A percentile compares a stretch with the other conserved stretches of the same genome.
phyloP scores from a whole-genome alignment of 2,888 invertebrate genomes.

The Xestia ashworthii region DNA sequence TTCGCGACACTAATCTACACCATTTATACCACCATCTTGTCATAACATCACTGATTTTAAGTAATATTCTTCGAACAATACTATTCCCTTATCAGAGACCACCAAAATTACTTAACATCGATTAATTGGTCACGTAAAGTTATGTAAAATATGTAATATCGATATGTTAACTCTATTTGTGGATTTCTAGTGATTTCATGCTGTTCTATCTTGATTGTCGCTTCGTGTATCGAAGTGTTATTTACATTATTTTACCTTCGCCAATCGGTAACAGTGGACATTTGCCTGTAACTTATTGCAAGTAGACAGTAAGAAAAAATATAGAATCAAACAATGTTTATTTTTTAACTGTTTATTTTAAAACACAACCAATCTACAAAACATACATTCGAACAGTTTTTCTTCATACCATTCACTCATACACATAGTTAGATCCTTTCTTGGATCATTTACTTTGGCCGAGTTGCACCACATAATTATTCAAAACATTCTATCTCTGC shows the following conservation, averaged over 20 bases:
- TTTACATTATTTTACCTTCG: not conserved
- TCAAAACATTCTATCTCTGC: not conserved
- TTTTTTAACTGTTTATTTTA: slow-evolving; percentile 2
- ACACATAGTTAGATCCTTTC: not conserved
- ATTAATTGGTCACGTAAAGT: slow-evolving; percentile 67
- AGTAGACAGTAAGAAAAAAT: not conserved
- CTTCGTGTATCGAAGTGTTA: not conserved
- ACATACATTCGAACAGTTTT: not conserved
- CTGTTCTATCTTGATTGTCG: not conserved
- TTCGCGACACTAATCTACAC: slow-evolving; percentile 56
- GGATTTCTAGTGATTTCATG: slow-evolving; percentile 10
- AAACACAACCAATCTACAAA: not conserved
- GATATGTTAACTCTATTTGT: slow-evolving; percentile 25
- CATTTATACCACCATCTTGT: slow-evolving; percentile 71
- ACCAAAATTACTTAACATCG: slow-evolving; percentile 60
- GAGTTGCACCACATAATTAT: not conserved
- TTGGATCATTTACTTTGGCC: not conserved
- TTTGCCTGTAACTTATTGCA: not conserved
- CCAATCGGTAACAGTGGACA: too few species aligned
- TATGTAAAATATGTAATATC: slow-evolving; percentile 58
- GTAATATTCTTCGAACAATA: slow-evolving; percentile 59
- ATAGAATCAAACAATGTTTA: not conserved
- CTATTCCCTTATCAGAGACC: slow-evolving; percentile 64
- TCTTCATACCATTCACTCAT: not conserved
- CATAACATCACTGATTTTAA: slow-evolving; percentile 55